phyloP scores from a whole-genome alignment of 35 echinoderm and acorn worm species.

The Amphiura filiformis region DNA sequence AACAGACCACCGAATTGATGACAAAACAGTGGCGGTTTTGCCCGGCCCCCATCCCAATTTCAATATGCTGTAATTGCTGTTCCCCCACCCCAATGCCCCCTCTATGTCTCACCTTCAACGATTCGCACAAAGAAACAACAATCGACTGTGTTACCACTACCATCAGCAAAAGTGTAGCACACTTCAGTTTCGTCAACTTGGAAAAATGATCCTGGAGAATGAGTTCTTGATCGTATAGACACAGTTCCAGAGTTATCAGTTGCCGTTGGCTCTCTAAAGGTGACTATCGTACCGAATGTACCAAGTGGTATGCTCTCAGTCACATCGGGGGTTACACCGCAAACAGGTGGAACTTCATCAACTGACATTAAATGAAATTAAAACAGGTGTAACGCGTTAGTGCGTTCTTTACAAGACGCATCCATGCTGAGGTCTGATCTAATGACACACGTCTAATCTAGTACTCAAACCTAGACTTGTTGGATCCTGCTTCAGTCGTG shows the following conservation, averaged over 20 bases:
- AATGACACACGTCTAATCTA: no score
- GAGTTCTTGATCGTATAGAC: neutral
- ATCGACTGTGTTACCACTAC: neutral
- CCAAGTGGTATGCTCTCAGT: conserved; percentile 9
- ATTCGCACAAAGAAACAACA: conserved; percentile 53
- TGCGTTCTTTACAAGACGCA: no score
- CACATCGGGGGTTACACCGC: neutral
- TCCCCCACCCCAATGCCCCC: no score
- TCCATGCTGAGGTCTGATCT: no score
- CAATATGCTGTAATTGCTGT: no score
- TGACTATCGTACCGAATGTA: conserved; percentile 1
- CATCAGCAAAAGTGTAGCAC: conserved; percentile 42
- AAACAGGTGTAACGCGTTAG: no score
- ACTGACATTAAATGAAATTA: neutral
- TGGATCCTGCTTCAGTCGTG: no score
- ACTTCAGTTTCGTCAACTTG: conserved; percentile 15
- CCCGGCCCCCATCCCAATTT: no score
- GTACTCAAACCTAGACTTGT: no score
- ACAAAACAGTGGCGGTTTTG: no score
- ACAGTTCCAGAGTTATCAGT: conserved; percentile 49
- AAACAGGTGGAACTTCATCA: neutral
- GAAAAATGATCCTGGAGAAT: conserved; percentile 42
- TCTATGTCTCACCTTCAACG: no score
- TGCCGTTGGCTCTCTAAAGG: conserved; percentile 37
- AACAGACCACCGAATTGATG: no score